A percentile compares a stretch with the other conserved stretches of the same genome.
Conservation (phyloP, 2,113 vertebrate genomes). For the Solea solea region DNA sequence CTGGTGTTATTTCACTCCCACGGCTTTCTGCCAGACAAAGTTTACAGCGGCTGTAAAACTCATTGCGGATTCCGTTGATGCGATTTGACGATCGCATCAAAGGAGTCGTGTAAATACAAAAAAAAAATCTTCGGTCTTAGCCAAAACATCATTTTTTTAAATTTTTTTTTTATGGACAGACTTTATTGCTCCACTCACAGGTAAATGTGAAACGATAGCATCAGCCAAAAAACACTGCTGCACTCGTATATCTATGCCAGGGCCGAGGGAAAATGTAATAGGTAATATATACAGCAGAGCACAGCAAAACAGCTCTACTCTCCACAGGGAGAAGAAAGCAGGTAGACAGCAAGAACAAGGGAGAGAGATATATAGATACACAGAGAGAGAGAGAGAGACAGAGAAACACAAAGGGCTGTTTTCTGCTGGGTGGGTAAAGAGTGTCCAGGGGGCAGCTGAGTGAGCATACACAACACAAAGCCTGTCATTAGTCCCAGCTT, state of each 20-base stretch:
- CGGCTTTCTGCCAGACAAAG: background rate
- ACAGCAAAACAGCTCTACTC: slow-evolving; percentile 69
- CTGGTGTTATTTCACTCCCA: background rate
- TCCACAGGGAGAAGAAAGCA: slow-evolving; percentile 62
- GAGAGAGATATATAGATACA: slow-evolving; percentile 21
- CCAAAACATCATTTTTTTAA: slow-evolving; percentile 18
- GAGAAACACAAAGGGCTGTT: slow-evolving; percentile 58
- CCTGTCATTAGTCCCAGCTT: slow-evolving; percentile 73
- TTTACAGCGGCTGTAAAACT: slow-evolving; percentile 23
- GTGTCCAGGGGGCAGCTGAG: slow-evolving; percentile 76
- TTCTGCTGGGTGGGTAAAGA: slow-evolving; percentile 76
- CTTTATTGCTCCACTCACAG: slow-evolving; percentile 50
- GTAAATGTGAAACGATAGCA: slow-evolving; percentile 59
- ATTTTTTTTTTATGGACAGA: slow-evolving; percentile 19
- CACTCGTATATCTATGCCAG: slow-evolving; percentile 61
- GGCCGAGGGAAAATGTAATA: slow-evolving; percentile 63
- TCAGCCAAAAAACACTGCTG: slow-evolving; percentile 68
- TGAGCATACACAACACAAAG: slow-evolving; percentile 73
- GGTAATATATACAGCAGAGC: slow-evolving; percentile 72
- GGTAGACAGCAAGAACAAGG: slow-evolving; percentile 57
- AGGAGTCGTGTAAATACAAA: slow-evolving; percentile 10
- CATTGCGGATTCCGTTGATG: background rate
- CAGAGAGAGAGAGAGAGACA: slow-evolving; percentile 23
- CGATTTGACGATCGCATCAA: slow-evolving; percentile 34
- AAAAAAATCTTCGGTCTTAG: background rate